Percentiles rank a stretch among this genome's conserved stretches.
Conservation (phyloP, 2,113 vertebrate species). For the Indicator maculatus region DNA sequence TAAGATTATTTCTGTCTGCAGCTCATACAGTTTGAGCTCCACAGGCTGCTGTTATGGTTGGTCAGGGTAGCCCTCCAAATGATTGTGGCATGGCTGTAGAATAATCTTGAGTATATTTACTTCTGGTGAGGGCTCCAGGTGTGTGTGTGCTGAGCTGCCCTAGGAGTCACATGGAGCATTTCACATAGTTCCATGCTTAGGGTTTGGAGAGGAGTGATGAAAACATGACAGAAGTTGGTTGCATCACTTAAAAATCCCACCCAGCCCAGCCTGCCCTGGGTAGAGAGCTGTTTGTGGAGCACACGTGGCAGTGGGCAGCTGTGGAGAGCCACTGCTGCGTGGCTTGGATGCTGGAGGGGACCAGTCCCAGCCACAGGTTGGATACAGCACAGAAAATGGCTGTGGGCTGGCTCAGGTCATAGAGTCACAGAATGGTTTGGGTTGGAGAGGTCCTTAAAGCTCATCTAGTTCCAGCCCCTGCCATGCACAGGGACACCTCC, state of each 20-base stretch:
- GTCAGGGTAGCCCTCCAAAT: neutral
- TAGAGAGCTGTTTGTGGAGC: neutral
- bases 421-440: too few relatives aligned
- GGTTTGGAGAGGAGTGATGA: neutral
- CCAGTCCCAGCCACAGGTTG: rapidly evolving
- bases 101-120: rapidly evolving
- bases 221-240: rapidly evolving
- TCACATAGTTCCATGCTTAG: neutral
- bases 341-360: neutral
- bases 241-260: neutral
- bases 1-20: neutral
- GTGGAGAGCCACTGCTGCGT: rapidly evolving
- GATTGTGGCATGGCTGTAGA: rapidly evolving
- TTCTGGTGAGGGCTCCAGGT: neutral
- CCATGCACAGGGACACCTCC: too few relatives aligned
- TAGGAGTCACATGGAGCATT: rapidly evolving
- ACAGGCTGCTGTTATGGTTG: neutral
- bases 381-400: neutral
- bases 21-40: rapidly evolving
- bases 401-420: neutral
- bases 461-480: too few relatives aligned
- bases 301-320: rapidly evolving
- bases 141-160: neutral
- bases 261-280: neutral
- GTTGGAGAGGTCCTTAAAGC: too few relatives aligned